Conservation (phyloP, 2,797 vertebrate genomes). For the Poeciliopsis paucimaculata region DNA sequence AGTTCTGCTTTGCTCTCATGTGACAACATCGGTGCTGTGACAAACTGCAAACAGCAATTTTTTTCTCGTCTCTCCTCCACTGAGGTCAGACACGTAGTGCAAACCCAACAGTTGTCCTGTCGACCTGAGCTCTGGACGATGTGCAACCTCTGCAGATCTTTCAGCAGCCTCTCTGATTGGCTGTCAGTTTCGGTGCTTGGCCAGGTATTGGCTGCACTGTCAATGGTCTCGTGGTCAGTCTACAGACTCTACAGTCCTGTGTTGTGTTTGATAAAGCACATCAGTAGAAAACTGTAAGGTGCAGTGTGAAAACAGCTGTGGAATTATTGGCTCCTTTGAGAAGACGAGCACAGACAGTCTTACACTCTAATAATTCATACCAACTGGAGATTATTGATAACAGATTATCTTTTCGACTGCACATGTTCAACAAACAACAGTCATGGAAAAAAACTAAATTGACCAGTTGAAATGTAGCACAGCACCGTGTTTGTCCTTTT, state of each 20-base stretch:
- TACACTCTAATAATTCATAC: background rate
- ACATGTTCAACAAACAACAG: background rate
- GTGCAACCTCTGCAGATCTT: background rate
- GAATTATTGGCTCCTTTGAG: background rate
- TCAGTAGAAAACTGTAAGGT: background rate
- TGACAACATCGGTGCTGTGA: background rate
- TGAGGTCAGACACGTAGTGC: background rate
- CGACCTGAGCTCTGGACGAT: background rate
- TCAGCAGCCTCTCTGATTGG: background rate
- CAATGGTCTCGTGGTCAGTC: background rate
- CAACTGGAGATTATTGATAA: background rate
- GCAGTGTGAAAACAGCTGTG: background rate
- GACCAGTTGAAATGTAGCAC: background rate
- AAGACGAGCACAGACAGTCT: background rate
- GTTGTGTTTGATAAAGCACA: background rate
- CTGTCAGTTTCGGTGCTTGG: background rate
- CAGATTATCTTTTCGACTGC: background rate
- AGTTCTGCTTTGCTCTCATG: background rate
- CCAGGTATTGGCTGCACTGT: background rate
- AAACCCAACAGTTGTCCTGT: background rate
- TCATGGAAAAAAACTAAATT: background rate
- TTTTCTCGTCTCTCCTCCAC: background rate
- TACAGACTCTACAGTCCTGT: background rate
- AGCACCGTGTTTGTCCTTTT: background rate
- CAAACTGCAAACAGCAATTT: background rate